Evolutionary conservation across 2,888 invertebrate genomes (phyloP).

Genomic region (Hirtodrosophila cameraria): DNA sequence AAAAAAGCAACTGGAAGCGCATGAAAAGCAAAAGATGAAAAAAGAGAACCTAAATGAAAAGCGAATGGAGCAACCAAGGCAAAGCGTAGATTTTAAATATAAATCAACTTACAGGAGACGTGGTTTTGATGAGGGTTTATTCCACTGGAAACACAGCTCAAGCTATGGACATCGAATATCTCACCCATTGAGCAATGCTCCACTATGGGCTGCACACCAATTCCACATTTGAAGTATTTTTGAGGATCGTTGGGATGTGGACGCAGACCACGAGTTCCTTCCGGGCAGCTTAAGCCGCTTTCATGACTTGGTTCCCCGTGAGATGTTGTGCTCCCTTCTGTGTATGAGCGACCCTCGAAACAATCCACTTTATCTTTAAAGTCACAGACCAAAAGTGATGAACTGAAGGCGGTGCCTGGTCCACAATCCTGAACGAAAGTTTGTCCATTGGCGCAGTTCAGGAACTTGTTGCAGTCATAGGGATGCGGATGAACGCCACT

Average conservation of each 20-base stretch:
- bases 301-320: too few species aligned
- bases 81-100: not conserved
- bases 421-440: constrained; percentile 86
- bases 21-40: constrained; percentile 42
- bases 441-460: constrained; percentile 87
- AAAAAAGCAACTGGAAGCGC: constrained; percentile 26
- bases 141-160: constrained; percentile 85
- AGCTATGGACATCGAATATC: constrained; percentile 85
- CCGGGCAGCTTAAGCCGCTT: constrained; percentile 84
- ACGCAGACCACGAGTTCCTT: constrained; percentile 84
- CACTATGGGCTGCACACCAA: constrained; percentile 84
- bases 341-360: too few species aligned
- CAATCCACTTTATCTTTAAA: constrained; percentile 86
- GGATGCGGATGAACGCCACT: constrained; percentile 86
- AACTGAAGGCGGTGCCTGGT: constrained; percentile 87
- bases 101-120: constrained; percentile 57
- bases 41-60: constrained; percentile 44
- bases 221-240: constrained; percentile 87
- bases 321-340: too few species aligned
- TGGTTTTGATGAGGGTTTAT: not conserved
- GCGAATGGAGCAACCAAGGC: constrained; percentile 44
- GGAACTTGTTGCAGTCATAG: constrained; percentile 86
- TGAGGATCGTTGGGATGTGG: constrained; percentile 86
- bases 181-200: constrained; percentile 87
- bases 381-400: constrained; percentile 86